Evolutionary conservation across 2,888 invertebrate genomes (phyloP), one percentile per base, ranked within the genome.

Genomic region (Hemicrepidius hirtus): DNA sequence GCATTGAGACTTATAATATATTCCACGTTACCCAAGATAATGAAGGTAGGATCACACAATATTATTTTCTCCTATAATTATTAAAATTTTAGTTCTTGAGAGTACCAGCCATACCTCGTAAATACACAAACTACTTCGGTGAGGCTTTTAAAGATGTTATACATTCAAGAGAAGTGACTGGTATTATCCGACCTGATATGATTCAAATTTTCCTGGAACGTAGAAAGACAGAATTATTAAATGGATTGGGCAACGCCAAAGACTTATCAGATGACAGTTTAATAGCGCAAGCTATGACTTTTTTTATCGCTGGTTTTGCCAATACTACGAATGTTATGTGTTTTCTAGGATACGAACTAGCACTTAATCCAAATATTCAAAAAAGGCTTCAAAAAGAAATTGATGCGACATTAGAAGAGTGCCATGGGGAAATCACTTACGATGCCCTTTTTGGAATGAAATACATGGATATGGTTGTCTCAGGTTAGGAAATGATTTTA

Each of bases 331-430:
- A 86, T 65, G 78, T 86, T 3, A 84, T 89, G 79, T 86, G 86
- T 0, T 91, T 91, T 72, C 80, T 88, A 0, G 83, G 89, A 0
- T 87, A 91, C 53, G 92, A 92, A 81, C 79, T 92, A 21, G 90
- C 90, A 32, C 62, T 88, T 3, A 88, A 92, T 83, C 88, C 88
- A 16, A 90, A 92, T 0, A 82, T 90, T 0, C 92, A 92, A 80
- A 85, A 88, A 3, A 87, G 82, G 64, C 83, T 92, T 0, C 86
- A 86, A 1, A 78, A 87, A 40, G 92, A 92, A 84, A 89, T 92
- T 41, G 86, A 84, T 16, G 87, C 88, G 0, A 68, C 71, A 0
- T 28, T 75, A 3, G 5, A 49, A 3, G 16, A 71, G 3, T 60
- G 60, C 21, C 60, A 59, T 21, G 77, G 80, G 4, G 65, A 81